Evolutionary conservation across 2,888 invertebrate species (phyloP), one percentile per base, ranked within the genome.

Genomic region (Drosophila robusta): DNA sequence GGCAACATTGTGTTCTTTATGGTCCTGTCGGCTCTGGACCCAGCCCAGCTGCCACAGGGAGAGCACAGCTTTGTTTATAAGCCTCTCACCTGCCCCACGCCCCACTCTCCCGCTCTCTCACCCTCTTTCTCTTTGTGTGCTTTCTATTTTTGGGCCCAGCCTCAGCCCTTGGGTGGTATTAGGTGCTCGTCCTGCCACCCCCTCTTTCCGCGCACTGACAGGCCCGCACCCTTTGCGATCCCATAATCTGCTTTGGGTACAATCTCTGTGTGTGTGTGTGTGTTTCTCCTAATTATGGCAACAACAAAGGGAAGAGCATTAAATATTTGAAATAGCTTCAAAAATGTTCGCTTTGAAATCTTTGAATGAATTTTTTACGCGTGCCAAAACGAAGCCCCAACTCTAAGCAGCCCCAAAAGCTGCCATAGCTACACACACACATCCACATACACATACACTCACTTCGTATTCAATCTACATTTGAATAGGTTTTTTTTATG

Each of bases 401-500:
- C 16, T 16, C 57, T 8, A 11, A 32, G 32, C 32, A 32, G 32
- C 32, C 32, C 32, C 32, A 11, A 32, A 32, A 11, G 32, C 11
- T 9, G 11, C 32, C 32, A 32, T 11, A 32, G 11, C 9, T 4
- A 32, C 32, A 32, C 11, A 32, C 32, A 32, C 32, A 32, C 11
- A 8, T 11, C 29, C 36, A 38, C 47, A 36, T 49, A 29, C 32
- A 14, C 29, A 12, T 18, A 11, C 16, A 29, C 29, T 38, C 1
- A 34, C 22, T 4, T 26, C 29, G 39, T 29, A 61, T 62, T 36
- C 66, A 58, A 70, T 70, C 57, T 52, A 42, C 60, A 60, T 75
- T 67, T 75, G 63, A 71, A 71, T 71, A 57, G 71, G 46, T 58
- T 52, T 58, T 41, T 41, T 56, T 66, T 70, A 54, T 42, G 58